Percentiles rank a stretch among this genome's conserved stretches.
Evolutionary conservation across 2,888 invertebrate species (phyloP).

Genomic region (Erpobdella octoculata): DNA sequence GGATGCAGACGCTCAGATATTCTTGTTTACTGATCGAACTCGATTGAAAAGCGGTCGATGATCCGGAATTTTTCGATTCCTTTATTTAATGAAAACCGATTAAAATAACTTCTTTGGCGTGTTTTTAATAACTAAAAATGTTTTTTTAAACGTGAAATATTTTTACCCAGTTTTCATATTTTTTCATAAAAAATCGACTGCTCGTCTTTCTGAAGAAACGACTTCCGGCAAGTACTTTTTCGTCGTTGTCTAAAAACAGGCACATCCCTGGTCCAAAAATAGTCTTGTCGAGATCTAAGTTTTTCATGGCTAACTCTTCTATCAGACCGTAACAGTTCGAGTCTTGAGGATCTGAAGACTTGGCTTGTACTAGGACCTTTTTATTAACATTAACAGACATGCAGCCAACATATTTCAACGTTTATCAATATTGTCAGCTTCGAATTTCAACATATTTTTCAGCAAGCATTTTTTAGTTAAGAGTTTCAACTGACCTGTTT

Average conservation of each 20-base stretch:
- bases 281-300: conserved; percentile 1
- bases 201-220: conserved; percentile 24
- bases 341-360: conserved; percentile 9
- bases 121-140: too few relatives aligned
- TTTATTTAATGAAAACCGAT: too few relatives aligned
- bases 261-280: neutral
- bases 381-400: neutral
- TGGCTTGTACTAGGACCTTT: conserved; percentile 16
- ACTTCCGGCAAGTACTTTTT: conserved; percentile 21
- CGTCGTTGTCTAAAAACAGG: conserved; percentile 24
- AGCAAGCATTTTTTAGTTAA: too few relatives aligned
- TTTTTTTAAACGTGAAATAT: too few relatives aligned
- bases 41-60: neutral
- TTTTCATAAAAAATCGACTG: conserved; percentile 23
- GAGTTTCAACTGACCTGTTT: conserved; percentile 11
- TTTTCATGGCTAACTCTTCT: conserved; percentile 22
- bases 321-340: conserved; percentile 21
- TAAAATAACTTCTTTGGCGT: too few relatives aligned
- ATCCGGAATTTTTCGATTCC: too few relatives aligned
- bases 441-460: too few relatives aligned
- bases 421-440: too few relatives aligned
- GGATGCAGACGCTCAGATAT: neutral
- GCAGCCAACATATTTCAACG: neutral
- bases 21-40: neutral
- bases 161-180: conserved; percentile 22